A percentile compares a stretch with the other conserved stretches of the same genome.
phyloP scores from a whole-genome alignment of 2,888 invertebrate species.

The Piscicola geometra region DNA sequence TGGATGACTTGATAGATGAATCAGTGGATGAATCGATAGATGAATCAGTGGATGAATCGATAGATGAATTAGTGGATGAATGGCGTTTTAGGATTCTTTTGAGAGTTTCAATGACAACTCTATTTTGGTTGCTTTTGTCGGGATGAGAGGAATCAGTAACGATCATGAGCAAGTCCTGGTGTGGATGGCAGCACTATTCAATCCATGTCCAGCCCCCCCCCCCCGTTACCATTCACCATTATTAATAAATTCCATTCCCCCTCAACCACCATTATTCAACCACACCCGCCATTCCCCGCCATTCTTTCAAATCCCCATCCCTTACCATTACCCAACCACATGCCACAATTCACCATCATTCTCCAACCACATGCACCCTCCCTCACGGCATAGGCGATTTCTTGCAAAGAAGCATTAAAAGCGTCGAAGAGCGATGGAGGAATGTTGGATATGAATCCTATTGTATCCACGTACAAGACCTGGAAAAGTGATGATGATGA shows the following conservation, averaged over 20 bases:
- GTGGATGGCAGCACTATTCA: conserved; percentile 36
- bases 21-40: conserved; percentile 57
- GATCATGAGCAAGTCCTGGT: conserved; percentile 73
- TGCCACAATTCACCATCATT: not conserved
- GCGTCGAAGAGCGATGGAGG: conserved; percentile 73
- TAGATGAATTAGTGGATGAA: conserved; percentile 50
- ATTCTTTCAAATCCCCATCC: not conserved
- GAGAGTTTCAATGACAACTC: conserved; percentile 68
- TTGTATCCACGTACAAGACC: conserved; percentile 71
- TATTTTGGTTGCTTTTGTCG: conserved; percentile 65
- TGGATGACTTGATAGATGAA: too few relatives aligned
- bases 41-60: conserved; percentile 40
- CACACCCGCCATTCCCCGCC: not conserved
- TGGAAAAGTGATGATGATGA: too few relatives aligned
- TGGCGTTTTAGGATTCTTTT: conserved; percentile 55
- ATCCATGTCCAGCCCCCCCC: not conserved
- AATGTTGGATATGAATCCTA: conserved; percentile 79
- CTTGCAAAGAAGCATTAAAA: conserved; percentile 74
- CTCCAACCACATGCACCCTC: not conserved
- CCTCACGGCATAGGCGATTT: conserved; percentile 67
- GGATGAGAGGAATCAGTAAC: conserved; percentile 74
- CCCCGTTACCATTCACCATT: not conserved
- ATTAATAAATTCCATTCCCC: too few relatives aligned
- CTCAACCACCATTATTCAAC: not conserved
- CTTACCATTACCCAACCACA: not conserved